Evolutionary conservation across 2,888 invertebrate species (phyloP), one percentile per base, ranked within the genome.

Genomic region (Sipha maydis): DNA sequence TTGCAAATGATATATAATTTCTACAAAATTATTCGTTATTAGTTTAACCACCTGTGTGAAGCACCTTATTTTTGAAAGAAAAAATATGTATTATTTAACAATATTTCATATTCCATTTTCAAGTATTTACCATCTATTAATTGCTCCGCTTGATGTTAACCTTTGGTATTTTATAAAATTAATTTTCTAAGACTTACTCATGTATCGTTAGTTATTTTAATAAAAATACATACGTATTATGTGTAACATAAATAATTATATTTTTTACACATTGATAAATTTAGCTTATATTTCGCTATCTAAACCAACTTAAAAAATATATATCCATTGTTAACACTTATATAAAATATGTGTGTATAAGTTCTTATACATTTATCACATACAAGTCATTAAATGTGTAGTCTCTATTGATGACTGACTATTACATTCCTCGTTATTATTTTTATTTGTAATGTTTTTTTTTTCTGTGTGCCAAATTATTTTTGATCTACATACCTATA

Each of bases 381-480:
- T 77, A 67, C 14, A 67, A 41, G 1, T 48, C 31, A 77, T 85
- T 79, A 25, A 67, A 69, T 78, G 9, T 78, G n/a, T 34, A 69
- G 34, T 78, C 8, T 34, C 34, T 69, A 14, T 54, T 14, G 28
- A 69, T 25, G 61, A 61, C 25, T 61, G 34, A 34, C 61, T 61
- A 61, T 48, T 25, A 31, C 48, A 77, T 77, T 77, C 77, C 77
- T 77, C 28, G 17, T 41, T 77, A 48, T 83, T 56, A 41, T 67
- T 85, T 67, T 69, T 48, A 25, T 76, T 67, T 71, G 25, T 34
- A 56, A 71, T 71, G 11, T 82, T 48, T 28, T 48, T 34, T 56
- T 61, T 61, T 7, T 61, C 0, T 76, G 41, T 67, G 85, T 85
- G 85, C 85, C 85, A 85, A 85, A 85, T 54, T 85, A 85, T 54